phyloP scores from a whole-genome alignment of 2,113 vertebrate species.

The Plectropomus leopardus region DNA sequence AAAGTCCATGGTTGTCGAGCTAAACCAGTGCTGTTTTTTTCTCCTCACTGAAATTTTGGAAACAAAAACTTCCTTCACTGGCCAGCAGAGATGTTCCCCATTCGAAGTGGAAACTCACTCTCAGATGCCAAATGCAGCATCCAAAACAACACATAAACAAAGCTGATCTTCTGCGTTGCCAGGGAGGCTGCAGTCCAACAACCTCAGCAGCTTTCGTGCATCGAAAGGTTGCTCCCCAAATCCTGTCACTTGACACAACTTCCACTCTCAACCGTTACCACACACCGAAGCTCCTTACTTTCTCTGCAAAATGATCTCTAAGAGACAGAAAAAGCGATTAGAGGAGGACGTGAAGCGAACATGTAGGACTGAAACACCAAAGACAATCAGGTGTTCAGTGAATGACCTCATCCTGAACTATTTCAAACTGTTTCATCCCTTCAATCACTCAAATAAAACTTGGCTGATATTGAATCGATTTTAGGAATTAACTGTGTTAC shows the following conservation, averaged over 20 bases:
- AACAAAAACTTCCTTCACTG: neutral
- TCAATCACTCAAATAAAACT: neutral
- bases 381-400: neutral
- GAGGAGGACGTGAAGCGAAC: neutral
- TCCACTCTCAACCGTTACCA: neutral
- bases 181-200: neutral
- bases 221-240: neutral
- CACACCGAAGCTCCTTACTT: neutral
- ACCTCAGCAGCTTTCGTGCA: neutral
- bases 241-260: neutral
- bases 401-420: neutral
- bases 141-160: neutral
- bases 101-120: neutral
- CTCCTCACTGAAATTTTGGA: neutral
- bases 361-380: neutral
- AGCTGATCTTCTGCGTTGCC: neutral
- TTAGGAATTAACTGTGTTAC: neutral
- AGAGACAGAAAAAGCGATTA: neutral
- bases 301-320: neutral
- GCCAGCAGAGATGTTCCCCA: neutral
- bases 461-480: neutral
- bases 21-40: neutral
- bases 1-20: neutral
- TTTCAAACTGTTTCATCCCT: no score
- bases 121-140: neutral